Percentiles rank a stretch among this genome's conserved stretches.
Conservation (phyloP, 2,797 vertebrate genomes). For the Hydrolagus colliei region DNA sequence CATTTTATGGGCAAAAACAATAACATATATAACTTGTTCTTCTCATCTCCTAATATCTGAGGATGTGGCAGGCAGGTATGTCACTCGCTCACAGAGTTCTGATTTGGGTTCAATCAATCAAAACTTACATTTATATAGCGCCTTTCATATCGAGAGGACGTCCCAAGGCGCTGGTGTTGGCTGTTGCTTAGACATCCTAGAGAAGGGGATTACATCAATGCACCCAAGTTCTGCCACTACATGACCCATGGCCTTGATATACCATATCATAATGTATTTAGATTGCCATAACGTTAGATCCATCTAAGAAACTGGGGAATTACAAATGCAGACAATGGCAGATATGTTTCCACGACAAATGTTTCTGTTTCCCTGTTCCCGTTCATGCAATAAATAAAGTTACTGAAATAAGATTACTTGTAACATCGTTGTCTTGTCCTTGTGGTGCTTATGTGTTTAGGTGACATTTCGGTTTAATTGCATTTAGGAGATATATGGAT, state of each 20-base stretch:
- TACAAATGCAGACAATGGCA: neutral
- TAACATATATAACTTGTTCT: too few relatives aligned
- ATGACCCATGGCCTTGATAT: neutral
- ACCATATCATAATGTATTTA: neutral
- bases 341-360: neutral
- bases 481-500: neutral
- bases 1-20: too few relatives aligned
- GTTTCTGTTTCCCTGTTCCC: neutral
- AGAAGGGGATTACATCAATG: too few relatives aligned
- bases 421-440: neutral
- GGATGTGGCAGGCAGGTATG: too few relatives aligned
- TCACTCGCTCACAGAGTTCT: too few relatives aligned
- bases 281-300: neutral
- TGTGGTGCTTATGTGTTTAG: neutral
- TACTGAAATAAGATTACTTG: neutral
- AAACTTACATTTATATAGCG: too few relatives aligned
- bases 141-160: too few relatives aligned
- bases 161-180: too few relatives aligned
- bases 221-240: neutral
- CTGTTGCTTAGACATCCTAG: too few relatives aligned
- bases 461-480: neutral
- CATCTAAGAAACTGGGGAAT: neutral
- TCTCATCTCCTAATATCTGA: too few relatives aligned
- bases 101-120: too few relatives aligned
- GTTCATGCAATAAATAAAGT: neutral